These are phyloP conservation scores for Ceyx cyanopectus DNA, from an alignment of 2,113 vertebrate species.

Conservation along the genomic window DNA sequence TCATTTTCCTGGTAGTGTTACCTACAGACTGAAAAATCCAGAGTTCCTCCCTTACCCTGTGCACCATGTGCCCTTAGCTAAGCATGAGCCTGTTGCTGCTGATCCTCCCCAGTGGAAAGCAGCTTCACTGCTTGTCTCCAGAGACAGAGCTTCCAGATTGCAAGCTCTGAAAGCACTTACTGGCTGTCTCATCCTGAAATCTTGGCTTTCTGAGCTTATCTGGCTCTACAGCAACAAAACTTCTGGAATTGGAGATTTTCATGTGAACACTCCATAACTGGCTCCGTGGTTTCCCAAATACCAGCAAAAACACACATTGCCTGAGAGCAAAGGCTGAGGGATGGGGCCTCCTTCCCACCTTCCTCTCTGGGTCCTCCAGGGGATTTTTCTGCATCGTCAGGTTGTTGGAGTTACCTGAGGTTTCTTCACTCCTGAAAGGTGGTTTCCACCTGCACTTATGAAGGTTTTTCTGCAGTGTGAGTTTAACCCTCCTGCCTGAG, in stretches of 20 bases:
- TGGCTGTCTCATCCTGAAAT: neutral
- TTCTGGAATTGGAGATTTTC: neutral
- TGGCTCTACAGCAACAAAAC: neutral
- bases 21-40: neutral
- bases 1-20: neutral
- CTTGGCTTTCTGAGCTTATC: neutral
- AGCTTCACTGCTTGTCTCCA: neutral
- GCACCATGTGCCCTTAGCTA: fast-evolving
- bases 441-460: neutral
- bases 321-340: neutral
- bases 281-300: neutral
- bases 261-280: fast-evolving
- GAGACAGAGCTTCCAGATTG: neutral
- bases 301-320: fast-evolving
- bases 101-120: neutral
- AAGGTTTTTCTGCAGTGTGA: neutral
- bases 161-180: neutral
- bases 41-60: neutral
- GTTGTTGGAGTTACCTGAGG: neutral
- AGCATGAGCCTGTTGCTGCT: fast-evolving
- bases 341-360: neutral
- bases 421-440: neutral
- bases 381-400: neutral
- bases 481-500: neutral
- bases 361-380: fast-evolving